Evolutionary conservation across 2,797 vertebrate species (phyloP).

Genomic region (Heterohyrax brucei): DNA sequence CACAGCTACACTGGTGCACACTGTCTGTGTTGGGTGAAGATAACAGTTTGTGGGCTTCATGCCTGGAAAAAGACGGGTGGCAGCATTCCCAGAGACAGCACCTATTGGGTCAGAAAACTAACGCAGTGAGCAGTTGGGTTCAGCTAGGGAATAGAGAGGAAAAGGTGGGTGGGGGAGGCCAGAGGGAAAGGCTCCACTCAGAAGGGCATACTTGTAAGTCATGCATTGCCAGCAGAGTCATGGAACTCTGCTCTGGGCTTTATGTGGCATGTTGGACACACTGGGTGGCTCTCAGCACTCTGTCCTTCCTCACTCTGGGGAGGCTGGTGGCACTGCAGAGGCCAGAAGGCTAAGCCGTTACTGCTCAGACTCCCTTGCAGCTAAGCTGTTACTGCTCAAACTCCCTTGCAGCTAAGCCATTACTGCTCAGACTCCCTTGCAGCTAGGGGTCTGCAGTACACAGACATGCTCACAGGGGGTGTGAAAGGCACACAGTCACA

Average conservation of each 20-base stretch:
- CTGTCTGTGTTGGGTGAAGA: accelerated
- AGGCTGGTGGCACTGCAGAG: accelerated
- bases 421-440: neutral
- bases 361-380: neutral
- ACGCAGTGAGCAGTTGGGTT: accelerated
- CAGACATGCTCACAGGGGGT: accelerated
- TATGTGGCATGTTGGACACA: accelerated
- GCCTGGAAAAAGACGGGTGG: neutral
- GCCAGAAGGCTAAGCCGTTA: neutral
- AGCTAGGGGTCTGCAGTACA: neutral
- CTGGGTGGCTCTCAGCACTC: neutral
- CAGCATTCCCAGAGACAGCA: accelerated
- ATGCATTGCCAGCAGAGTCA: accelerated
- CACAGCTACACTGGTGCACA: accelerated
- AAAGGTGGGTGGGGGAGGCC: no score
- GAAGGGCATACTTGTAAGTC: accelerated
- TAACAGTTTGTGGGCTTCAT: accelerated
- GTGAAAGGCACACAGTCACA: neutral
- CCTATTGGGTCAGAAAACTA: accelerated
- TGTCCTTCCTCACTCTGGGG: neutral
- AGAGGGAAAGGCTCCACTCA: accelerated
- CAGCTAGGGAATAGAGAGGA: neutral
- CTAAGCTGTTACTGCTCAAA: neutral
- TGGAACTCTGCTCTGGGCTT: neutral
- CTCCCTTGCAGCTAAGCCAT: slow-evolving; percentile 13